Evolutionary conservation across 2,888 invertebrate species (phyloP).

Genomic region (Anaspis maculata): DNA sequence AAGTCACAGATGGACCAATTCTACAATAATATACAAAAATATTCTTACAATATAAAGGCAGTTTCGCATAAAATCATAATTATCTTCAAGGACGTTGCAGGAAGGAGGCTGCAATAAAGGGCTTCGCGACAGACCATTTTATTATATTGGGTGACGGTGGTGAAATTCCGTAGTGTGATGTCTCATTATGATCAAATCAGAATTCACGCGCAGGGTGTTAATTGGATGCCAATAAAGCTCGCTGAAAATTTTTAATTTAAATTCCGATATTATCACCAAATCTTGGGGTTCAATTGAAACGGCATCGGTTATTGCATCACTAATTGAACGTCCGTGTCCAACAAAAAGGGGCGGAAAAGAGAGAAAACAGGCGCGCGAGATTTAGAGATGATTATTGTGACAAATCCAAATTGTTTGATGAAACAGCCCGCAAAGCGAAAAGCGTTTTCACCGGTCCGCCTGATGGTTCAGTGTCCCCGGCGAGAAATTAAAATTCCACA

Average conservation of each 20-base stretch:
- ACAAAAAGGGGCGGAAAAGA: constrained; percentile 8
- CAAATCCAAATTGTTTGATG: constrained; percentile 10
- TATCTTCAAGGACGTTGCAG: no score
- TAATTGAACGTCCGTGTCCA: constrained; percentile 11
- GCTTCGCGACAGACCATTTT: no score
- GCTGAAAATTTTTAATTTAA: constrained; percentile 14
- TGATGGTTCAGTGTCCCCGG: constrained; percentile 1
- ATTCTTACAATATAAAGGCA: no score
- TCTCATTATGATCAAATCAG: no score
- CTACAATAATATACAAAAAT: no score
- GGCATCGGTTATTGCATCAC: constrained; percentile 11
- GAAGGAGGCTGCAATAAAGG: no score
- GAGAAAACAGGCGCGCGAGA: constrained; percentile 8
- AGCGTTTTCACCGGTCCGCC: no score
- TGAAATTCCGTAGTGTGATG: no score
- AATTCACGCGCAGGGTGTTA: no score
- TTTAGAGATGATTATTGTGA: constrained; percentile 12
- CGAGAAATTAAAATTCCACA: constrained; percentile 2
- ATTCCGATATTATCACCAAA: constrained; percentile 11
- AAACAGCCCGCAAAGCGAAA: constrained; percentile 4
- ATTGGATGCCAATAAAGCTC: constrained; percentile 11
- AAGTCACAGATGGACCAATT: no score
- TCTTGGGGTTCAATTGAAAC: constrained; percentile 11
- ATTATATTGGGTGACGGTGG: no score
- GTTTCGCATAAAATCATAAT: no score